Evolutionary conservation across 2,888 invertebrate species (phyloP).

Genomic region (Drosophila parthenogenetica): DNA sequence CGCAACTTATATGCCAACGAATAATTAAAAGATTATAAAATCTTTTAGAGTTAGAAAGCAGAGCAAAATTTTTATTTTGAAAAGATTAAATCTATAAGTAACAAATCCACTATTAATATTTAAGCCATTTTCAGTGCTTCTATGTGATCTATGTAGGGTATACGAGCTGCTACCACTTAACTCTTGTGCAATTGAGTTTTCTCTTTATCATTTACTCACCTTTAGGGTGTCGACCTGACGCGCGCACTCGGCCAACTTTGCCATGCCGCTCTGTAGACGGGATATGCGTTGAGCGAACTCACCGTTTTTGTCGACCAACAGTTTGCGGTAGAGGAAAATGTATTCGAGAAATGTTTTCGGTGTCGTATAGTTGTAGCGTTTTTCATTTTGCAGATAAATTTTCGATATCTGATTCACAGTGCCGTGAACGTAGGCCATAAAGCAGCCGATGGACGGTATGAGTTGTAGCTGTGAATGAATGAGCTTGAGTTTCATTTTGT

Average conservation of each 20-base stretch:
- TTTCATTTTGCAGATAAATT: conserved; percentile 93
- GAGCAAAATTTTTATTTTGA: too few species aligned
- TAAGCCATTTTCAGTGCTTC: too few species aligned
- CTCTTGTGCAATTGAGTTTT: not conserved
- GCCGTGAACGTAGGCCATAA: conserved; percentile 96
- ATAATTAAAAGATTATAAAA: not conserved
- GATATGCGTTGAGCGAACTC: conserved; percentile 91
- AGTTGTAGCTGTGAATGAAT: conserved; percentile 86
- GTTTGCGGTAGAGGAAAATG: conserved; percentile 92
- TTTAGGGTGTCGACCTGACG: conserved; percentile 95
- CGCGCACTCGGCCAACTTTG: conserved; percentile 94
- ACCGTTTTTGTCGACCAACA: conserved; percentile 89
- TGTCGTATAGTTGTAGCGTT: conserved; percentile 97
- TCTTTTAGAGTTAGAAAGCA: too few species aligned
- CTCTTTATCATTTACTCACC: conserved; percentile 83
- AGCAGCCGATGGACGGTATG: conserved; percentile 90
- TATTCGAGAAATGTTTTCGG: conserved; percentile 99
- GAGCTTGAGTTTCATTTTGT: conserved; percentile 25
- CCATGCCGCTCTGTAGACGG: conserved; percentile 94
- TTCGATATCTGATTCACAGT: conserved; percentile 95
- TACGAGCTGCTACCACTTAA: not conserved
- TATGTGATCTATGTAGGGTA: not conserved
- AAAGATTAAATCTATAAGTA: too few species aligned
- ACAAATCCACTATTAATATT: too few species aligned
- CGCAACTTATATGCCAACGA: not conserved